Percentiles rank a stretch among this genome's conserved stretches.
These are phyloP conservation scores for Dromococcyx pavoninus DNA, from an alignment of 2,797 vertebrate species.

Conservation along the genomic window DNA sequence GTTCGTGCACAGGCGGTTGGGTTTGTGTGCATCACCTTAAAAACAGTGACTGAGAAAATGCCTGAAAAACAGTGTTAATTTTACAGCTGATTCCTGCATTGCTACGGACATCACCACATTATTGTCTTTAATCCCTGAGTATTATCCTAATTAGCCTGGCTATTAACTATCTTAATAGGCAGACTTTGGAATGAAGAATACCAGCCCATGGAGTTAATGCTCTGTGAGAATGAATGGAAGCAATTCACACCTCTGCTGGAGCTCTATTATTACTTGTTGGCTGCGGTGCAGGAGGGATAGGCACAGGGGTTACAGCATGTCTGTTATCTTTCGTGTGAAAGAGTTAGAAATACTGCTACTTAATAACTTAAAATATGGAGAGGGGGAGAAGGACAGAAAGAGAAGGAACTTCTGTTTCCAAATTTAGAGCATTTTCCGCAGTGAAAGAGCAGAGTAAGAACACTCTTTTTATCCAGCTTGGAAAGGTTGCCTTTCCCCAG, in stretches of 20 bases:
- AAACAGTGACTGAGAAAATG: neutral
- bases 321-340: slow-evolving; percentile 33
- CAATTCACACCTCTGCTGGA: slow-evolving; percentile 73
- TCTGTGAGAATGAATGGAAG: slow-evolving; percentile 65
- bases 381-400: neutral
- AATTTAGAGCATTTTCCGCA: neutral
- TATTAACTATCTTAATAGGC: neutral
- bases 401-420: neutral
- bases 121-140: neutral
- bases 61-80: neutral
- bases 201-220: slow-evolving; percentile 64
- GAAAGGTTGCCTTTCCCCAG: neutral
- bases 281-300: slow-evolving; percentile 34
- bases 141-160: neutral
- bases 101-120: neutral
- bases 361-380: neutral
- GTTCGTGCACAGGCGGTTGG: fast-evolving
- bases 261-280: slow-evolving; percentile 56
- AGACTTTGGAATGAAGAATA: slow-evolving; percentile 60
- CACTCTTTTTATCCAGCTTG: neutral
- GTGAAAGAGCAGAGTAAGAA: neutral
- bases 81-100: neutral
- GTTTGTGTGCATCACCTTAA: neutral
- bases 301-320: slow-evolving; percentile 8
- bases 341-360: slow-evolving; percentile 23